Base-by-base conservation (phyloP, 1,140 invertebrate species). In the Ectropis grisescens region DNA sequence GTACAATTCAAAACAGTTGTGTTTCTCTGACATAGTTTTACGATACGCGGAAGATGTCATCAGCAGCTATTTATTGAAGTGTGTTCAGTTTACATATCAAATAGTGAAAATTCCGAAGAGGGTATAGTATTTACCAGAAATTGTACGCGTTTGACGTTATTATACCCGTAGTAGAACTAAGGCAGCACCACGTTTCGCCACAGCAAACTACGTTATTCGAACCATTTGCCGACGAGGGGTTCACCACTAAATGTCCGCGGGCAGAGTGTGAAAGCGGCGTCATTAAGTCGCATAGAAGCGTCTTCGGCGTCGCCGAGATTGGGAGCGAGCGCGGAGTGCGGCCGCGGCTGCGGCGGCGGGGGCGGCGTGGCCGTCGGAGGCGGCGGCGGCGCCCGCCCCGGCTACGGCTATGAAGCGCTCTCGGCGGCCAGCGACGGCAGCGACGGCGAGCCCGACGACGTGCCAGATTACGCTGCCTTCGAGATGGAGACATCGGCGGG, bases 131-230 rank as follows among this genome's bases (percentile, higher is more conserved):
- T 19, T 19, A 19, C 8, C 16, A 19, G 16, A n/a, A n/a, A 8
- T 19, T 19, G 16, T 19, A 19, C 24, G 10, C 10, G 2, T 10
- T 7, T n/a, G 4, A 26, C n/a, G n/a, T 7, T 10, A 26, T 26
- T 41, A 13, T 33, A n/a, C 32, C 23, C 13, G 14, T 30, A 15
- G 44, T 25, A 22, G 34, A n/a, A 6, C 46, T 45, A 51, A 52
- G 40, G 37, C 58, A 30, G 48, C 74, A 79, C 60, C 62, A 79
- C 74, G 74, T 79, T 79, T 54, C 70, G 74, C 37, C 74, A 75
- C 64, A 70, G 68, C 54, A 79, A 79, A 49, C 43, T 75, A 48
- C 66, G 70, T 44, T 75, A 75, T 28, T 72, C 74, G 33, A 72
- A 69, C 13, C 70, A 60, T 42, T 68, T 64, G 33, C 56, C 68